Conservation (phyloP, 2,113 vertebrate species). For the Pteropus alecto region DNA sequence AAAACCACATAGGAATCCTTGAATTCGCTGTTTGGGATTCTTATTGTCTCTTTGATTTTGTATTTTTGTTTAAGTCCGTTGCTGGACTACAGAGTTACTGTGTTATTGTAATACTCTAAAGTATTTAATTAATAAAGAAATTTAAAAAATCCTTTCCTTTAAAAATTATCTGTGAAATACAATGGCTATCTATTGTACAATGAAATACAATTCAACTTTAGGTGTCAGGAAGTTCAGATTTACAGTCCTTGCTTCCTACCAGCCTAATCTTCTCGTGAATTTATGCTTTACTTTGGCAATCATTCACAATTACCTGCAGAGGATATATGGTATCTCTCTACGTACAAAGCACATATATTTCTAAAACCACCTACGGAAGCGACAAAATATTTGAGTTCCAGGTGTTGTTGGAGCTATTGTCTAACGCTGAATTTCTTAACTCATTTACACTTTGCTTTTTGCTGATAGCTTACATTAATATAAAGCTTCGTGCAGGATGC, state of each 20-base stretch:
- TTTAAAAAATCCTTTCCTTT: conserved; percentile 28
- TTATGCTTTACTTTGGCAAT: conserved; percentile 63
- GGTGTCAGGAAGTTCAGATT: conserved; percentile 61
- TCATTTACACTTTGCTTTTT: conserved; percentile 33
- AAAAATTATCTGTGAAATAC: conserved; percentile 35
- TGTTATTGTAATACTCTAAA: conserved; percentile 11
- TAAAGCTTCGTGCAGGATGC: conserved; percentile 26
- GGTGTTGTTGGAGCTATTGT: background rate
- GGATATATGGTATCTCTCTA: conserved; percentile 12
- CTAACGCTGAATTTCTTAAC: background rate
- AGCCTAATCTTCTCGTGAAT: conserved; percentile 41
- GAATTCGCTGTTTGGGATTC: background rate
- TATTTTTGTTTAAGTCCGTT: background rate
- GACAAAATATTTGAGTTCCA: conserved; percentile 37
- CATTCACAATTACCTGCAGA: conserved; percentile 62
- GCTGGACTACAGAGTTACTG: background rate
- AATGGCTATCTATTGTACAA: background rate
- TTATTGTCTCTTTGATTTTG: conserved; percentile 10
- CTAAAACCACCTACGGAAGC: conserved; percentile 3
- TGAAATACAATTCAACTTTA: conserved; percentile 49
- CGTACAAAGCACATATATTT: conserved; percentile 49
- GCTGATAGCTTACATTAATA: conserved; percentile 49
- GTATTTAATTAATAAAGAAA: conserved; percentile 40
- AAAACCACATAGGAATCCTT: background rate
- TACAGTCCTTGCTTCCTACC: conserved; percentile 37